These are phyloP conservation scores for Anoplius nigerrimus DNA, from an alignment of 2,888 invertebrate genomes.

Conservation along the genomic window DNA sequence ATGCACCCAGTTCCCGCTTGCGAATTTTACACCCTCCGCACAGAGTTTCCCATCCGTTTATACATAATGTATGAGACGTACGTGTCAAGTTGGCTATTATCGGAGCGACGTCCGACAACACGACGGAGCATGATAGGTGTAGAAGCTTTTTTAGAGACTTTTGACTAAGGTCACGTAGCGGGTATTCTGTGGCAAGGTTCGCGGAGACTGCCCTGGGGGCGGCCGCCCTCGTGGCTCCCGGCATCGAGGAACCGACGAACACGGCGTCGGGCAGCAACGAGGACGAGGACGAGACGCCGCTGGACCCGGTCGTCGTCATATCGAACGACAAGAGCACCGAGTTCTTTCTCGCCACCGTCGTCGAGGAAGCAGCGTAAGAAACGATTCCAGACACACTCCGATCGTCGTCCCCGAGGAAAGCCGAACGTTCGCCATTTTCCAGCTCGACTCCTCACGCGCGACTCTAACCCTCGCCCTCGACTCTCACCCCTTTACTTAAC, in stretches of 20 bases:
- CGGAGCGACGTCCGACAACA: conserved; percentile 8
- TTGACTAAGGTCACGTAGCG: conserved; percentile 75
- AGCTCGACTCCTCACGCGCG: neutral
- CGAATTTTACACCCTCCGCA: too few species aligned
- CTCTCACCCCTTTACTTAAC: neutral
- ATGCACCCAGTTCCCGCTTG: too few species aligned
- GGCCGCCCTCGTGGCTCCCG: conserved; percentile 77
- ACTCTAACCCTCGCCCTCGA: neutral
- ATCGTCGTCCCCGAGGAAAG: neutral
- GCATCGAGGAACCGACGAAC: conserved; percentile 90
- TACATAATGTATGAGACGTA: too few species aligned
- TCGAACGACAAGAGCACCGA: conserved; percentile 94
- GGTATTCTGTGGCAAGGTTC: conserved; percentile 78
- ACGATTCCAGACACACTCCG: too few species aligned
- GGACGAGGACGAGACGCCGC: conserved; percentile 82
- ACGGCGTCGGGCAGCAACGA: conserved; percentile 94
- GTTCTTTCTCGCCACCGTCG: conserved; percentile 92
- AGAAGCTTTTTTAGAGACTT: conserved; percentile 68
- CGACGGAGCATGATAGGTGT: conserved; percentile 64
- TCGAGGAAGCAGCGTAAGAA: conserved; percentile 89
- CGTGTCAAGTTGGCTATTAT: too few species aligned
- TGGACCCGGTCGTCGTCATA: conserved; percentile 80
- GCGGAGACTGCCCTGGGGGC: conserved; percentile 87
- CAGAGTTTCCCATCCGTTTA: too few species aligned
- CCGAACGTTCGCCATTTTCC: neutral